Base-by-base conservation (phyloP, 23 tunicate species). In the Botrylloides violaceus region DNA sequence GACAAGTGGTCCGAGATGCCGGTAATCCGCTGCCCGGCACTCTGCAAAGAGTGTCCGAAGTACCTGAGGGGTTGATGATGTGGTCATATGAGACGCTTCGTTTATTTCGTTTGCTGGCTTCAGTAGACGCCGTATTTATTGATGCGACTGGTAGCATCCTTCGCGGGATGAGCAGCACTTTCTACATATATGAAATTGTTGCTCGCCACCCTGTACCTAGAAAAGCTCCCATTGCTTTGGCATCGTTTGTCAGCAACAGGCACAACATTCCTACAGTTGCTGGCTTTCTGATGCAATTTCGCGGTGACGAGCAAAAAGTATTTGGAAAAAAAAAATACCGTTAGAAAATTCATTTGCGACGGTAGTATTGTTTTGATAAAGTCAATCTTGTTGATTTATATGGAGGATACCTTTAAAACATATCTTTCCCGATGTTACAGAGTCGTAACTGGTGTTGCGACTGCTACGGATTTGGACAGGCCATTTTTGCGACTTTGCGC, bases 211-310 rank as follows among this genome's bases (percentile, higher is more conserved):
- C 71, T 12, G 31, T 29, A n/a, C 28, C 28, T 20, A 31, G 71
- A 65, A 65, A 65, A 65, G 38, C 47, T 65, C n/a, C n/a, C n/a
- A 33, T 65, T 15, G 71, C 71, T 12, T n/a, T 65, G 0, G 71
- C 47, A 21, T 65, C 71, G 0, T 65, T 23, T 21, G 21, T 65
- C 0, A 65, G 33, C 12, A 29, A 32, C 21, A 30, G 22, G 49
- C 71, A 65, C 71, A 32, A 65, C 29, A 1, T 32, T 19, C 12
- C 49, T 18, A 23, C 49, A 18, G 31, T 65, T 0, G 12, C 47
- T 15, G 18, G 19, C 19, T 65, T 65, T 31, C 43, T 65, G 19
- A 15, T n/a, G 19, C 43, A n/a, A 31, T 65, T 65, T 49, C 43
- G 38, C 25, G 19, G 33, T 23, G 71, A 65, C 43, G 71, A 65